These are phyloP conservation scores for Danaus chrysippus DNA, from an alignment of 2,888 invertebrate genomes.

Conservation along the genomic window DNA sequence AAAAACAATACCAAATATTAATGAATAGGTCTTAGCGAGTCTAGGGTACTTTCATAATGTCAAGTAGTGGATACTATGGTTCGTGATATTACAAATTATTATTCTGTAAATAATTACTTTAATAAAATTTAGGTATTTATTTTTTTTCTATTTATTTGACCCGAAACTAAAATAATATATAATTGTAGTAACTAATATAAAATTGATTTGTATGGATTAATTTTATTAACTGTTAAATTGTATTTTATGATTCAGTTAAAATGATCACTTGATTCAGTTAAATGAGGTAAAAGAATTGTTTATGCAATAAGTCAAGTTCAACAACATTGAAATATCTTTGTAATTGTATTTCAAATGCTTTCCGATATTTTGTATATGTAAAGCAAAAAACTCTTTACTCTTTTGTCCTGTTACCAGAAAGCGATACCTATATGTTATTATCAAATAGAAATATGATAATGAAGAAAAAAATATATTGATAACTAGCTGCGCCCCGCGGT, in stretches of 20 bases:
- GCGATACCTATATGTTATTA: too few relatives aligned
- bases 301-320: too few relatives aligned
- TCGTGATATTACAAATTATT: slow-evolving; percentile 32
- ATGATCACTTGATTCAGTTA: too few relatives aligned
- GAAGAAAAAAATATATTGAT: too few relatives aligned
- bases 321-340: too few relatives aligned
- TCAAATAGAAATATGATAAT: too few relatives aligned
- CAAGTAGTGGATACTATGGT: slow-evolving; percentile 18
- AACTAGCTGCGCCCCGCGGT: too few relatives aligned
- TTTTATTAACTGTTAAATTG: neutral
- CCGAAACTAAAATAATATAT: neutral
- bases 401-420: too few relatives aligned
- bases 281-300: too few relatives aligned
- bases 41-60: neutral
- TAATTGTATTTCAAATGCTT: too few relatives aligned
- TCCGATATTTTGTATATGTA: too few relatives aligned
- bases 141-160: neutral
- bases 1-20: slow-evolving; percentile 5
- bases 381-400: too few relatives aligned
- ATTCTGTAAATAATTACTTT: slow-evolving; percentile 24
- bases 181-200: neutral
- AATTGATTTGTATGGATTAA: neutral
- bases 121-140: slow-evolving; percentile 16
- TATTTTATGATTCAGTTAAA: neutral
- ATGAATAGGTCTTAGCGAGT: neutral